phyloP scores from a whole-genome alignment of 1,140 invertebrate genomes.

The Rhopalosiphum maidis region DNA sequence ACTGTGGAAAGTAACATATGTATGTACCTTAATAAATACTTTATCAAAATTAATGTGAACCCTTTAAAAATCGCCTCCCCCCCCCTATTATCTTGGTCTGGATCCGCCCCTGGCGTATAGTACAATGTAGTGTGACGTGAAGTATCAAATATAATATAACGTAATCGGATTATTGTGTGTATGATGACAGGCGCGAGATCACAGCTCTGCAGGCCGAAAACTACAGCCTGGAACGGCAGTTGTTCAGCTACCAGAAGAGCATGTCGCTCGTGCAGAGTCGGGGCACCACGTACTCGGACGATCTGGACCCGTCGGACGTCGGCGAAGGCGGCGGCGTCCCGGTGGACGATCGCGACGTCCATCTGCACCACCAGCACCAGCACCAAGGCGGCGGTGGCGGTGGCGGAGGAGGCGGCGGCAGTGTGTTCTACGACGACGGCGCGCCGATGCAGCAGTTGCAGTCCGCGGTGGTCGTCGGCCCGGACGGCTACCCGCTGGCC shows the following conservation, averaged over 20 bases:
- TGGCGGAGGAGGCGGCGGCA: not conserved
- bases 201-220: slow-evolving; percentile 84
- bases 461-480: not conserved
- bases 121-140: not conserved
- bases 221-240: slow-evolving; percentile 82
- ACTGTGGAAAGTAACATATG: too few species aligned
- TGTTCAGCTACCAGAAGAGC: slow-evolving; percentile 87
- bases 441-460: not conserved
- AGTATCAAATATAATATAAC: not conserved
- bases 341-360: not conserved
- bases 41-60: too few species aligned
- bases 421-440: slow-evolving; percentile 17
- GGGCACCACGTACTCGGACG: slow-evolving; percentile 65
- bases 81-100: too few species aligned
- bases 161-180: not conserved
- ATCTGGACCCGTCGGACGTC: slow-evolving; percentile 63
- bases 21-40: too few species aligned
- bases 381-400: not conserved
- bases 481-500: not conserved
- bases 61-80: too few species aligned
- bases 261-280: slow-evolving; percentile 77
- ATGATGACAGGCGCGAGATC: slow-evolving; percentile 77
- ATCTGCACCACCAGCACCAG: not conserved
- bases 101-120: too few species aligned
- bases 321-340: slow-evolving; percentile 60